These are phyloP conservation scores for Matsumyia berberina DNA, from an alignment of 2,888 invertebrate species.

Conservation along the genomic window DNA sequence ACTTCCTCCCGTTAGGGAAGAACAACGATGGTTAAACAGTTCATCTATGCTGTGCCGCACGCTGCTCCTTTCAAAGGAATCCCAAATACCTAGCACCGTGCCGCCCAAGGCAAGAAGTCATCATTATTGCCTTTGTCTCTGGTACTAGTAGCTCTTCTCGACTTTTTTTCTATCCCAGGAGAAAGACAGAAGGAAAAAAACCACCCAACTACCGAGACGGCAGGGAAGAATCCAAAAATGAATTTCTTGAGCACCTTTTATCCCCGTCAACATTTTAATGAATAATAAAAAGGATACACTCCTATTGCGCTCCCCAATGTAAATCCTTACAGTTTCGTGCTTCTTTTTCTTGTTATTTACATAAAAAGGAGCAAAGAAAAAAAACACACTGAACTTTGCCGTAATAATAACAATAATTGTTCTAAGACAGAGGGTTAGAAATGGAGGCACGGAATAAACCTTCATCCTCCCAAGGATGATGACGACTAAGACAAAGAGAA, in stretches of 20 bases:
- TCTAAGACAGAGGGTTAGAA: constrained; percentile 39
- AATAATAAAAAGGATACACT: constrained; percentile 73
- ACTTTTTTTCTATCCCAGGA: neutral
- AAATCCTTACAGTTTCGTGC: constrained; percentile 5
- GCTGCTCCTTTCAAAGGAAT: constrained; percentile 27
- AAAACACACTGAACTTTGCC: constrained; percentile 21
- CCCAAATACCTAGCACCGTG: constrained; percentile 36
- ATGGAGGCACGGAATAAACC: constrained; percentile 34
- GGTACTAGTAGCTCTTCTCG: constrained; percentile 7
- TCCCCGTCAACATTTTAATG: constrained; percentile 73
- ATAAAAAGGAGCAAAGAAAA: constrained; percentile 23
- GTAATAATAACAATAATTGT: constrained; percentile 71
- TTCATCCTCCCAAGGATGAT: constrained; percentile 45
- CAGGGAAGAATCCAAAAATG: constrained; percentile 53
- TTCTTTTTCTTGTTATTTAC: constrained; percentile 47
- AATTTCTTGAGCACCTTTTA: constrained; percentile 69
- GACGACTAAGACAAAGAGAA: constrained; percentile 19
- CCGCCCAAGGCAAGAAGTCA: constrained; percentile 50
- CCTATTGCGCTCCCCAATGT: constrained; percentile 24
- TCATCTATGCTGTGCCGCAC: constrained; percentile 47
- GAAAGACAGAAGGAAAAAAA: constrained; percentile 4
- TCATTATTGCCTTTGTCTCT: constrained; percentile 49
- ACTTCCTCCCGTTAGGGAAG: constrained; percentile 36
- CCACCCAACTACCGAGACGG: constrained; percentile 43
- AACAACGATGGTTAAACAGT: constrained; percentile 43